Conservation (phyloP, 1,140 invertebrate genomes). For the Brachionus rubens region DNA sequence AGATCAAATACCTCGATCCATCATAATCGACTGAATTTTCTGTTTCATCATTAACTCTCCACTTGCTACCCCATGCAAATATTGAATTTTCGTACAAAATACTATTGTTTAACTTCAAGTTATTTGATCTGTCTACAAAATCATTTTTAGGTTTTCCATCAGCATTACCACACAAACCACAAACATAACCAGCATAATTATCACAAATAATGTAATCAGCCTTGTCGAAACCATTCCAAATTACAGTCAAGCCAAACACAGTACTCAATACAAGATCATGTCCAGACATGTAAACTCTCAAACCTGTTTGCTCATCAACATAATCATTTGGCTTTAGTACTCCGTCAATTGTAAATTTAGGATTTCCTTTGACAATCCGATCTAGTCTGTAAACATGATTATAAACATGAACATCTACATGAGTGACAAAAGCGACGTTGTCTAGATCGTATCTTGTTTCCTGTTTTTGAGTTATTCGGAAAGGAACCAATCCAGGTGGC, state of each 20-base stretch:
- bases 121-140: not conserved
- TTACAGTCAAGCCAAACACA: conserved; percentile 13
- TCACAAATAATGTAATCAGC: conserved; percentile 10
- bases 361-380: not conserved
- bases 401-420: conserved; percentile 1
- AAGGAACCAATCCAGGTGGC: not conserved
- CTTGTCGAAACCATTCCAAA: conserved; percentile 25
- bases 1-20: no score
- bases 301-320: not conserved
- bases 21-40: not conserved
- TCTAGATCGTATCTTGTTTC: not conserved
- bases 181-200: conserved; percentile 6
- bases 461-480: not conserved
- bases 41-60: not conserved
- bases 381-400: not conserved
- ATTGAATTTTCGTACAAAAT: not conserved
- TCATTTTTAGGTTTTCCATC: not conserved
- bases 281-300: not conserved
- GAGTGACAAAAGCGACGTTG: not conserved
- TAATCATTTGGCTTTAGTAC: not conserved
- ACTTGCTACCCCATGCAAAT: not conserved
- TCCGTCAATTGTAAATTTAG: conserved; percentile 1
- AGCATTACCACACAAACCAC: conserved; percentile 39
- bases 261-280: not conserved
- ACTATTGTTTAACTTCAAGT: not conserved